Conservation (phyloP, 2,797 vertebrate species). For the Avahi laniger region DNA sequence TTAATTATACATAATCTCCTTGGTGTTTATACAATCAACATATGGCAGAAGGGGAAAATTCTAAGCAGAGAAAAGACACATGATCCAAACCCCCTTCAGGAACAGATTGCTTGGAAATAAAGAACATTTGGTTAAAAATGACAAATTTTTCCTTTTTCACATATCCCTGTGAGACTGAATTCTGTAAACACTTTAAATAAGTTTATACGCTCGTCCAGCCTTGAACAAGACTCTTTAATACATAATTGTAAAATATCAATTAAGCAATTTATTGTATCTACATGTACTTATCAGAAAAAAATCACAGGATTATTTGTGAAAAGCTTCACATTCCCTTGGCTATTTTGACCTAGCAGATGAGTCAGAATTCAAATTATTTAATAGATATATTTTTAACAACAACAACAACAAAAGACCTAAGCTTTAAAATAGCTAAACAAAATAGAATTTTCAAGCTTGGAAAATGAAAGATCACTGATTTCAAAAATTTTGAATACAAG, state of each 20-base stretch:
- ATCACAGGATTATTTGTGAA: background rate
- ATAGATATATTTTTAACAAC: background rate
- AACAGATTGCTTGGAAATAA: conserved; percentile 11
- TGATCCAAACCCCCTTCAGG: background rate
- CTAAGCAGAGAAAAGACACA: background rate
- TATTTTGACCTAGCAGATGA: background rate
- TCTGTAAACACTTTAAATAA: background rate
- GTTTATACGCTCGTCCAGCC: background rate
- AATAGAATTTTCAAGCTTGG: background rate
- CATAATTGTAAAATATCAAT: background rate
- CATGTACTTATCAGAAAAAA: background rate
- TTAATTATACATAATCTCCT: background rate
- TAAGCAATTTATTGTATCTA: conserved; percentile 26
- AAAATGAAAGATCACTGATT: conserved; percentile 13
- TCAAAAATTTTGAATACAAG: background rate
- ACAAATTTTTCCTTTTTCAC: background rate
- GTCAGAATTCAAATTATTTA: background rate
- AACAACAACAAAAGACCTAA: background rate
- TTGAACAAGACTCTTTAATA: background rate
- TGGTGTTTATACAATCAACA: conserved; percentile 34
- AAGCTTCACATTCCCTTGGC: background rate
- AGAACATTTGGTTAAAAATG: conserved; percentile 16
- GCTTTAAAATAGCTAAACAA: background rate
- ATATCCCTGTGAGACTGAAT: background rate
- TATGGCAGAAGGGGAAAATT: background rate